A percentile compares a stretch with the other conserved stretches of the same genome.
These are phyloP conservation scores for Amyelois transitella DNA, from an alignment of 1,140 invertebrate genomes.

Conservation along the genomic window DNA sequence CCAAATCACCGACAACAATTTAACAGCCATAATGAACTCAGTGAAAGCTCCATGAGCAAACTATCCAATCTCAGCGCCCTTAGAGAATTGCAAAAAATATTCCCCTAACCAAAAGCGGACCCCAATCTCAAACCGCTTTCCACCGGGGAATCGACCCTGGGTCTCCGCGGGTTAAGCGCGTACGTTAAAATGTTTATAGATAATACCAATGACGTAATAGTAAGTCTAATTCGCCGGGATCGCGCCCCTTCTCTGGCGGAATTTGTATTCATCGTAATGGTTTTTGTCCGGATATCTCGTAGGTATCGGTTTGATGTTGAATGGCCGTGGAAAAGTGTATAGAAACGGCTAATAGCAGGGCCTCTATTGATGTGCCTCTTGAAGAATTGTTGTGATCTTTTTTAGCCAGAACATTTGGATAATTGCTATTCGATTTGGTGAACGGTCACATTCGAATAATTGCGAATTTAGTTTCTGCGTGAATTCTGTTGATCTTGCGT, in stretches of 20 bases:
- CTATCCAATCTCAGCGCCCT: conserved; percentile 49
- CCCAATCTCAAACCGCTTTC: conserved; percentile 41
- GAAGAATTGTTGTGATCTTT: conserved; percentile 15
- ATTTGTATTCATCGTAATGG: conserved; percentile 52
- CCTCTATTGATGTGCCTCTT: conserved; percentile 20
- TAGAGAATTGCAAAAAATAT: conserved; percentile 50
- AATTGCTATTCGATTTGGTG: conserved; percentile 10
- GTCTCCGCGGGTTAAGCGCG: conserved; percentile 66
- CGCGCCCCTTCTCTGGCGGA: conserved; percentile 38
- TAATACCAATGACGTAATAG: conserved; percentile 63
- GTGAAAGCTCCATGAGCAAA: conserved; percentile 26
- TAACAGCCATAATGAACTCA: conserved; percentile 41
- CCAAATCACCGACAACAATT: conserved; percentile 35
- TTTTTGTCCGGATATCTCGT: conserved; percentile 45
- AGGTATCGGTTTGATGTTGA: conserved; percentile 41
- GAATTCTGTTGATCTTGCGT: no score
- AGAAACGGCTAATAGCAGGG: conserved; percentile 21
- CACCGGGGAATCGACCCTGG: conserved; percentile 48
- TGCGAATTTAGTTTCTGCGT: no score
- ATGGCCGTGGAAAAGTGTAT: conserved; percentile 37
- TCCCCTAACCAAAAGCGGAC: conserved; percentile 43
- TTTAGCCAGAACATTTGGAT: conserved; percentile 15
- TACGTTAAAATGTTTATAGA: conserved; percentile 71
- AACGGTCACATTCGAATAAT: not conserved
- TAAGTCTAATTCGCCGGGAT: conserved; percentile 50